Conservation (phyloP, 2,888 invertebrate species). For the Diplolepis rosae region DNA sequence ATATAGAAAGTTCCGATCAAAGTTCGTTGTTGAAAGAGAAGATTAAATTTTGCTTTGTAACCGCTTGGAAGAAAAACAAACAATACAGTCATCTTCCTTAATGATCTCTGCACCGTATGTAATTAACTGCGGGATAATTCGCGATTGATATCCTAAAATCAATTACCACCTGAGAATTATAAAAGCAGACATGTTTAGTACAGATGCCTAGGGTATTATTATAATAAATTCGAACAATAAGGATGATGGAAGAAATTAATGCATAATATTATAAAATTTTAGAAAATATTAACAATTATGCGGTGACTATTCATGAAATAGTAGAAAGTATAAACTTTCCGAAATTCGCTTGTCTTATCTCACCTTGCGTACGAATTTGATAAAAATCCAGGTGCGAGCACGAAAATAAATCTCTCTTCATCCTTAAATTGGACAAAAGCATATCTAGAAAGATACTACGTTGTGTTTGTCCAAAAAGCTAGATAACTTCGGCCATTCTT, state of each 20-base stretch:
- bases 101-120: constrained; percentile 36
- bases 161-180: constrained; percentile 3
- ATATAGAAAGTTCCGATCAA: constrained; percentile 8
- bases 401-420: constrained; percentile 36
- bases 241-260: too few species aligned
- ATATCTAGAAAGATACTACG: constrained; percentile 32
- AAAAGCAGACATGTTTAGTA: too few species aligned
- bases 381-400: constrained; percentile 54
- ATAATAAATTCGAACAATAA: not conserved
- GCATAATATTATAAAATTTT: too few species aligned
- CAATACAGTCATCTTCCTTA: constrained; percentile 52
- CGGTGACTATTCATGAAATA: too few species aligned
- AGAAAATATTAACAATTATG: too few species aligned
- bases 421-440: constrained; percentile 17
- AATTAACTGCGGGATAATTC: constrained; percentile 15
- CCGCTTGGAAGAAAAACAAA: constrained; percentile 39
- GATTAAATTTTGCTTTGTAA: constrained; percentile 17
- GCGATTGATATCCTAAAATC: constrained; percentile 21
- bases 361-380: constrained; percentile 1
- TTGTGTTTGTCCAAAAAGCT: constrained; percentile 51
- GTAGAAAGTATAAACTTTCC: not conserved
- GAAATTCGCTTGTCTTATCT: constrained; percentile 8
- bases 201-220: not conserved
- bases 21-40: constrained; percentile 2
- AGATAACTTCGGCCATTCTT: constrained; percentile 63